Percentiles rank a stretch among this genome's conserved stretches.
These are phyloP conservation scores for Synchiropus splendidus DNA, from an alignment of 2,113 vertebrate genomes.

Conservation along the genomic window DNA sequence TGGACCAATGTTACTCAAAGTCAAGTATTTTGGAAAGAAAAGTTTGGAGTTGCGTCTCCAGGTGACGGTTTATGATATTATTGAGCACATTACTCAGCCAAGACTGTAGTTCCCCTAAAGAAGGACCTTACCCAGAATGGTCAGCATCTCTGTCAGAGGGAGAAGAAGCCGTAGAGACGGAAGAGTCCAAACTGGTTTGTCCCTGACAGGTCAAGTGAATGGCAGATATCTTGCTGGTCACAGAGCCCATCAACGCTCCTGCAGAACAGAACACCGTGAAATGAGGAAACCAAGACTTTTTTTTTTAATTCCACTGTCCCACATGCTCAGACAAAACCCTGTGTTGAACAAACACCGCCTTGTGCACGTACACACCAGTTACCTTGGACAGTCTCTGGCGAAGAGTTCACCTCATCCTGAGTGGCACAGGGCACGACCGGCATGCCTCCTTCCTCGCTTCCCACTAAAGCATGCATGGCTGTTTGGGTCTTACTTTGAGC, in stretches of 20 bases:
- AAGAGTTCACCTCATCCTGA: not conserved
- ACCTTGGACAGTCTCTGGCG: conserved; percentile 16
- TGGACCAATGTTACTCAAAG: too few relatives aligned
- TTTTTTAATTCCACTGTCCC: too few relatives aligned
- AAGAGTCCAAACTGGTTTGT: not conserved
- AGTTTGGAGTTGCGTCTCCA: too few relatives aligned
- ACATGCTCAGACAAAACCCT: too few relatives aligned
- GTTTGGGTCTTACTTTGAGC: not conserved
- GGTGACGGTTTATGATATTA: too few relatives aligned
- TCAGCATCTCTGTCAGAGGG: not conserved
- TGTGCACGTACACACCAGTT: too few relatives aligned
- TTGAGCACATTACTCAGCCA: too few relatives aligned
- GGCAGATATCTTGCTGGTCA: conserved; percentile 72
- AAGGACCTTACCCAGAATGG: not conserved
- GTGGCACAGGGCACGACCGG: conserved; percentile 6
- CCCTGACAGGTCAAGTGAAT: conserved; percentile 66
- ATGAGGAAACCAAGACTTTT: not conserved
- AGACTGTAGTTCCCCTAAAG: not conserved
- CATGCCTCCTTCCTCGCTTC: too few relatives aligned
- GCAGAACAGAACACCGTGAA: conserved; percentile 6
- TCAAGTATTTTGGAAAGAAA: too few relatives aligned
- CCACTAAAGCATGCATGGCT: too few relatives aligned
- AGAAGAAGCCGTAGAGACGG: conserved; percentile 1
- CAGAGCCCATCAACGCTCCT: conserved; percentile 47
- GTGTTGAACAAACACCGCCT: too few relatives aligned